Percentiles rank a stretch among this genome's conserved stretches.
Conservation (phyloP, 2,888 invertebrate species). For the Holacanthella duospinosa region DNA sequence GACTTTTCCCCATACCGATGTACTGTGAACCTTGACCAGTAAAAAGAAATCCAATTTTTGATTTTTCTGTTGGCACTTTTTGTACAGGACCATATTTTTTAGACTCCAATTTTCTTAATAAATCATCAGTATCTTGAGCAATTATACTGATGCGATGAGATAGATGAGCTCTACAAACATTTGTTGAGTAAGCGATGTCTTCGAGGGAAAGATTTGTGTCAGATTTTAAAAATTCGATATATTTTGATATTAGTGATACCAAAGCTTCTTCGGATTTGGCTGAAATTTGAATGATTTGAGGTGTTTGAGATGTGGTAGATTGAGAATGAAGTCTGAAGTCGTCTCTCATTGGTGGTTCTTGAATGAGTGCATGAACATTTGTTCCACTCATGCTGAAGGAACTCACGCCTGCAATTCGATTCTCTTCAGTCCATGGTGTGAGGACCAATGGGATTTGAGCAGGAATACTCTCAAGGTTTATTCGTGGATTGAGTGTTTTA, state of each 20-base stretch:
- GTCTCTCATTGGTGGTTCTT: conserved; percentile 10
- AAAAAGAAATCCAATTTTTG: conserved; percentile 2
- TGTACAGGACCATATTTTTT: background rate
- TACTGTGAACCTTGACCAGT: conserved; percentile 6
- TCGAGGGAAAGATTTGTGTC: background rate
- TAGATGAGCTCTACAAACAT: conserved; percentile 15
- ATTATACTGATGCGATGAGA: conserved; percentile 10
- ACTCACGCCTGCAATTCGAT: background rate
- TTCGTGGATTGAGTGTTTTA: conserved; percentile 4
- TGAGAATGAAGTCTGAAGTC: background rate
- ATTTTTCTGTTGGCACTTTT: background rate
- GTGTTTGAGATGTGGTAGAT: background rate
- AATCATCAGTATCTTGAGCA: conserved; percentile 2
- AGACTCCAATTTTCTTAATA: background rate
- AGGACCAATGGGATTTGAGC: background rate
- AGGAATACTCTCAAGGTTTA: background rate
- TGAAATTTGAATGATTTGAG: conserved; percentile 13
- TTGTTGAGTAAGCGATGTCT: conserved; percentile 13
- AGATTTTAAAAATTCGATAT: background rate
- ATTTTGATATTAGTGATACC: background rate
- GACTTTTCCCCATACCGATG: background rate
- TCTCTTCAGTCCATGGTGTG: background rate
- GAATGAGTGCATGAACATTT: conserved; percentile 14
- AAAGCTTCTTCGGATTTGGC: conserved; percentile 16
- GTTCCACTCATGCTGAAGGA: conserved; percentile 10